Conservation (phyloP, 37 sponge, comb jelly and placozoan genomes). For the Tethya wilhelma region DNA sequence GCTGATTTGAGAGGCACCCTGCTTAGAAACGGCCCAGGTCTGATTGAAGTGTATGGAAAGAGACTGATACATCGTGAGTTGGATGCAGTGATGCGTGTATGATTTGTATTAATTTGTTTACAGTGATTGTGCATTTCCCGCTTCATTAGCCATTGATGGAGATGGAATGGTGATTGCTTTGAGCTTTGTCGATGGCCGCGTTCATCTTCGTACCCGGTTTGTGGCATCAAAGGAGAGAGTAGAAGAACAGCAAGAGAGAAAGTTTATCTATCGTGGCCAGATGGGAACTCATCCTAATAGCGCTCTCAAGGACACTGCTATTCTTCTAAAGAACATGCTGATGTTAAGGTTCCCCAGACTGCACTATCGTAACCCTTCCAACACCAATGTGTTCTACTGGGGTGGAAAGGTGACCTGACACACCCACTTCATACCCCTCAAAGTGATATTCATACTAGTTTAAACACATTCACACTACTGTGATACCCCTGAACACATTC, state of each 20-base stretch:
- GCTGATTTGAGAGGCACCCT: slow-evolving; percentile 67
- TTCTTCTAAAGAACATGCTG: slow-evolving; percentile 41
- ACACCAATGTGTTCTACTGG: slow-evolving; percentile 95
- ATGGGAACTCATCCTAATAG: slow-evolving; percentile 82
- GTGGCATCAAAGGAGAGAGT: slow-evolving; percentile 65
- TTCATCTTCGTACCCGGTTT: slow-evolving; percentile 78
- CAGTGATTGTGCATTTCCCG: not conserved
- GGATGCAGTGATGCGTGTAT: not conserved
- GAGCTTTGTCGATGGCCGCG: slow-evolving; percentile 76
- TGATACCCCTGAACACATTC: too few relatives aligned
- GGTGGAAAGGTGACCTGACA: slow-evolving; percentile 91
- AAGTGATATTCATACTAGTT: too few relatives aligned
- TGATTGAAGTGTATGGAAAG: slow-evolving; percentile 85
- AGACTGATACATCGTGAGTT: slow-evolving; percentile 78
- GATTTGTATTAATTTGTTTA: not conserved
- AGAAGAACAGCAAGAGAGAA: slow-evolving; percentile 65
- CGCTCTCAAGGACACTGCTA: slow-evolving; percentile 56
- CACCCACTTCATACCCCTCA: too few relatives aligned
- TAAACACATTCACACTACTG: too few relatives aligned
- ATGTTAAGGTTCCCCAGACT: slow-evolving; percentile 54
- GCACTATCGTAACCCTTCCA: slow-evolving; percentile 87
- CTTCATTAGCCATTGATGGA: slow-evolving; percentile 86
- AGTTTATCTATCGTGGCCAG: slow-evolving; percentile 75
- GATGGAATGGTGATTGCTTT: slow-evolving; percentile 92
- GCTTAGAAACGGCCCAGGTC: slow-evolving; percentile 86